Evolutionary conservation across 2,113 vertebrate species (phyloP).

Genomic region (Tretioscincus oriximinensis): DNA sequence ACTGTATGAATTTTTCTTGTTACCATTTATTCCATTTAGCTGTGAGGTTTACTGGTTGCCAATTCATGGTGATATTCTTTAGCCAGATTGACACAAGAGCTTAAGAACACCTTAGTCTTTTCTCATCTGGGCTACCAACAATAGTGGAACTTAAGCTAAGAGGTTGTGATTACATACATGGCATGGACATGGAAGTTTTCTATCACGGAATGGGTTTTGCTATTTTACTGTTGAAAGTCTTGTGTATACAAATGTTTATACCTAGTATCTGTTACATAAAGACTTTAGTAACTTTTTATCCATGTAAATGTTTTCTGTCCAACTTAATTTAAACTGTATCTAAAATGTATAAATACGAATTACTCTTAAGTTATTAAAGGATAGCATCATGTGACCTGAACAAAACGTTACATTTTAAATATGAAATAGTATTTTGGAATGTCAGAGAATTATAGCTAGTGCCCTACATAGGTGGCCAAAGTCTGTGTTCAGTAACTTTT

Average conservation of each 20-base stretch:
- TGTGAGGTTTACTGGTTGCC: no score
- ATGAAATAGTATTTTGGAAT: background rate
- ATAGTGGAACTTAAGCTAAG: no score
- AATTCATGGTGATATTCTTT: no score
- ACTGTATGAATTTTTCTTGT: no score
- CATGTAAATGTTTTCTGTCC: background rate
- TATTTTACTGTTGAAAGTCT: background rate
- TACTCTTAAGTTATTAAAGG: background rate
- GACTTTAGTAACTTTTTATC: background rate
- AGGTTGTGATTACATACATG: background rate
- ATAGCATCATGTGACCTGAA: background rate
- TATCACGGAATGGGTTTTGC: background rate
- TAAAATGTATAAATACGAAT: background rate
- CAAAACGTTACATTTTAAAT: background rate
- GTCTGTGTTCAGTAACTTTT: background rate
- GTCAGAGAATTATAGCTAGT: background rate
- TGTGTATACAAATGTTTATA: background rate
- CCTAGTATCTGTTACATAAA: background rate
- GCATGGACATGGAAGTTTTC: background rate
- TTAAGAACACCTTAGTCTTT: no score
- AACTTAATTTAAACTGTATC: background rate
- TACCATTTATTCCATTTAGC: no score
- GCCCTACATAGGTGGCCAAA: background rate
- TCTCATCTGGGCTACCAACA: no score
- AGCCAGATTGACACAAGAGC: no score